phyloP scores from a whole-genome alignment of 2,797 vertebrate genomes.

The Peromyscus eremicus region DNA sequence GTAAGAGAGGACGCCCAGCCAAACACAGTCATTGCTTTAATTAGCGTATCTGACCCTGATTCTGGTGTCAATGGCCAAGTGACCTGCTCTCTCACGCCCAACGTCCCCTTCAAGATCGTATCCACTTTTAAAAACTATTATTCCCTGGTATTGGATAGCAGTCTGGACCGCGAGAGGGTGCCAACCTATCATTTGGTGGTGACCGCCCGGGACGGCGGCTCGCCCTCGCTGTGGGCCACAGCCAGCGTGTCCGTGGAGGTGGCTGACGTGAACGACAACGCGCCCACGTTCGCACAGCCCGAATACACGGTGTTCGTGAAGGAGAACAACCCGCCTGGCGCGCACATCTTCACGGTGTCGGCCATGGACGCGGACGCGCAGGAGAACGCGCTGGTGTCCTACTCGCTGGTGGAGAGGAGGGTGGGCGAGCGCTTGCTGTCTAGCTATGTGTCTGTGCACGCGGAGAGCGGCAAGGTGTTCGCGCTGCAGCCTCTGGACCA shows the following conservation, averaged over 20 bases:
- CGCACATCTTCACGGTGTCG: not conserved
- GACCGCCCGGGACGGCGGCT: slow-evolving; percentile 57
- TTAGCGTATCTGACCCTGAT: slow-evolving; percentile 89
- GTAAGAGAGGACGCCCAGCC: slow-evolving; percentile 88
- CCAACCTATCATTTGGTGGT: slow-evolving; percentile 71
- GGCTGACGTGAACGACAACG: not conserved
- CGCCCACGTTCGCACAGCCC: too few relatives aligned
- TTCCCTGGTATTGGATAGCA: slow-evolving; percentile 85
- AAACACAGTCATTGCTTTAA: slow-evolving; percentile 89
- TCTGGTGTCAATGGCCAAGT: slow-evolving; percentile 89
- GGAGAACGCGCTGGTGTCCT: slow-evolving; percentile 26
- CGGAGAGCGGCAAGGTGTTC: slow-evolving; percentile 90
- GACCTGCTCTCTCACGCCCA: slow-evolving; percentile 80
- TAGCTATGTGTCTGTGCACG: slow-evolving; percentile 85
- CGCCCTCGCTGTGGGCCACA: not conserved
- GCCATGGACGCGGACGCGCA: not conserved
- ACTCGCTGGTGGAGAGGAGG: slow-evolving; percentile 76
- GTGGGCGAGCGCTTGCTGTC: slow-evolving; percentile 57
- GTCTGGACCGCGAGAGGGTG: slow-evolving; percentile 67
- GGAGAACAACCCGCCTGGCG: not conserved
- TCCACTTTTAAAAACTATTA: slow-evolving; percentile 89
- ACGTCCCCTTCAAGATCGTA: slow-evolving; percentile 86
- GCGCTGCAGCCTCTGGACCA: slow-evolving; percentile 89
- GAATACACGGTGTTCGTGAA: too few relatives aligned
- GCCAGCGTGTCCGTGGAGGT: not conserved